These are phyloP conservation scores for Leptestheria dahalacensis DNA, from an alignment of 1,140 invertebrate genomes.

Conservation along the genomic window DNA sequence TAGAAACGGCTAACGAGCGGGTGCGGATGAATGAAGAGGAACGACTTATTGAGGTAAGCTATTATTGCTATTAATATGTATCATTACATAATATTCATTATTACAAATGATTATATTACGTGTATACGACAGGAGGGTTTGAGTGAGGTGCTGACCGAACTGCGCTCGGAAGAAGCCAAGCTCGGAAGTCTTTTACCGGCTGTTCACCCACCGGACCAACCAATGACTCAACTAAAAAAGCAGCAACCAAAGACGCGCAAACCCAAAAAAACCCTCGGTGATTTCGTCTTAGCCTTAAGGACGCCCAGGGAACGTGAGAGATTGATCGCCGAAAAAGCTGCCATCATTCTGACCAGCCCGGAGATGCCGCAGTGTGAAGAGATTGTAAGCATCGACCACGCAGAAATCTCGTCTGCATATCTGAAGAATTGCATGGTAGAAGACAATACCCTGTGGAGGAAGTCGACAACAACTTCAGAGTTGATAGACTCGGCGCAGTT, in stretches of 20 bases:
- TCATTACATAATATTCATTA: no score
- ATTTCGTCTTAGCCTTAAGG: background rate
- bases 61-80: background rate
- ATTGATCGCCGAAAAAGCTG: conserved; percentile 4
- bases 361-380: background rate
- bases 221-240: background rate
- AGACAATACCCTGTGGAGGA: no score
- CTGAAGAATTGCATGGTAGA: background rate
- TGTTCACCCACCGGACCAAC: background rate
- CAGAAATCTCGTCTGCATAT: background rate
- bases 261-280: background rate
- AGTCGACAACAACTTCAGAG: no score
- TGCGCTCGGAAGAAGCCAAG: background rate
- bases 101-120: background rate
- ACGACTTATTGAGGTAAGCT: background rate
- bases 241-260: background rate
- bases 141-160: background rate
- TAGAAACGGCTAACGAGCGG: background rate
- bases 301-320: background rate
- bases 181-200: background rate
- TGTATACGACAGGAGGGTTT: background rate
- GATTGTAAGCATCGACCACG: background rate
- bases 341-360: background rate
- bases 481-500: background rate
- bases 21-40: background rate